These are phyloP conservation scores for Mycetomoellerius zeteki DNA, from an alignment of 1,140 invertebrate species.

Conservation along the genomic window DNA sequence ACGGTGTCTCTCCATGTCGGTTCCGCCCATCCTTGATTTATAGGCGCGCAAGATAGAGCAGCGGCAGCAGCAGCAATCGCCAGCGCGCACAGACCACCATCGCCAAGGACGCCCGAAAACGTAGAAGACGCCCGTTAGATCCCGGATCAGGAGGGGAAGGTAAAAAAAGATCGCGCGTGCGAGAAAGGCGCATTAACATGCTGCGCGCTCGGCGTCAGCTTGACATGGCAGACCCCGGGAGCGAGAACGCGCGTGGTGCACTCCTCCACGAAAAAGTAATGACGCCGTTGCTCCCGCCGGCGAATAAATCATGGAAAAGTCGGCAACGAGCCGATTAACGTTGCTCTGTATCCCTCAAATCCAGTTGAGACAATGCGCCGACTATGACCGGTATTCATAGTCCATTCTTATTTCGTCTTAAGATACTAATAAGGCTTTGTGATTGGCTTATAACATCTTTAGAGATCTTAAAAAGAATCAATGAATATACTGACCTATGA, in stretches of 20 bases:
- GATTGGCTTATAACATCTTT: no score
- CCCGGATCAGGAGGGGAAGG: not conserved
- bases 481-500: not conserved
- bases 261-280: slow-evolving; percentile 35
- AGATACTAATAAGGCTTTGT: no score
- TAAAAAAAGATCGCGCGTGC: slow-evolving; percentile 20
- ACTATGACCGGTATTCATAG: not conserved
- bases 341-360: not conserved
- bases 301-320: slow-evolving; percentile 55
- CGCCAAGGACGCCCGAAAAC: slow-evolving; percentile 69
- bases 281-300: not conserved
- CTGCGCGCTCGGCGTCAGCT: slow-evolving; percentile 65
- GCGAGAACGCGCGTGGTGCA: slow-evolving; percentile 27
- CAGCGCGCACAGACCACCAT: slow-evolving; percentile 65
- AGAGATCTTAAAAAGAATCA: not conserved
- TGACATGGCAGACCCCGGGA: slow-evolving; percentile 64
- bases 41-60: slow-evolving; percentile 76
- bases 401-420: no score
- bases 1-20: slow-evolving; percentile 83
- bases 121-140: slow-evolving; percentile 45
- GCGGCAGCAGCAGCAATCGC: slow-evolving; percentile 39
- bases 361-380: not conserved
- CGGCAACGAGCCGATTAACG: not conserved
- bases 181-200: slow-evolving; percentile 55
- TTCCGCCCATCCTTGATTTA: slow-evolving; percentile 84